Conservation (phyloP, 2,113 vertebrate genomes). For the Xiphophorus maculatus region DNA sequence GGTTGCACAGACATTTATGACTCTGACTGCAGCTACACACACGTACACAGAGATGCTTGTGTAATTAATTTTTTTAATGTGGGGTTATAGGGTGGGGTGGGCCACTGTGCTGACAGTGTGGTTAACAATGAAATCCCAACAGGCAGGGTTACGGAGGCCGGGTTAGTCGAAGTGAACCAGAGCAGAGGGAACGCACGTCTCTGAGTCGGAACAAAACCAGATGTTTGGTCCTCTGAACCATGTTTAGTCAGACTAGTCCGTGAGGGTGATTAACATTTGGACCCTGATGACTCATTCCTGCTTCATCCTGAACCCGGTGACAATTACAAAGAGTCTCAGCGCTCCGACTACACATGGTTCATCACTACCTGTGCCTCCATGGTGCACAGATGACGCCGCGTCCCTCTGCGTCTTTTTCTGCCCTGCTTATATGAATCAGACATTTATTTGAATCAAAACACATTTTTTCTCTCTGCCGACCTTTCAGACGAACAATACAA, state of each 20-base stretch:
- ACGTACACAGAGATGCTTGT: conserved; percentile 31
- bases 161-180: conserved; percentile 11
- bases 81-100: neutral
- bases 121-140: conserved; percentile 18
- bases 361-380: conserved; percentile 44
- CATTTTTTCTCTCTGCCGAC: conserved; percentile 23
- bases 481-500: conserved; percentile 41
- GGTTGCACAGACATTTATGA: conserved; percentile 25
- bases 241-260: conserved; percentile 42
- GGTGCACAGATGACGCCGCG: conserved; percentile 25
- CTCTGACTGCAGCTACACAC: conserved; percentile 15
- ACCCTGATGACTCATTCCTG: conserved; percentile 61
- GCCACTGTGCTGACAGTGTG: neutral
- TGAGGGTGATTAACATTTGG: conserved; percentile 58
- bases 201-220: conserved; percentile 32
- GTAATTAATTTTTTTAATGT: conserved; percentile 33
- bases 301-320: conserved; percentile 50
- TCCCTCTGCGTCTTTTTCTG: conserved; percentile 9
- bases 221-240: conserved; percentile 25
- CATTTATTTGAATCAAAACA: conserved; percentile 25
- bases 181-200: conserved; percentile 27
- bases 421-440: conserved; percentile 30
- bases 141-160: conserved; percentile 23
- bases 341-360: conserved; percentile 28
- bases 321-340: conserved; percentile 43